Conservation (phyloP, 2,888 invertebrate species). For the Gibbula magus region DNA sequence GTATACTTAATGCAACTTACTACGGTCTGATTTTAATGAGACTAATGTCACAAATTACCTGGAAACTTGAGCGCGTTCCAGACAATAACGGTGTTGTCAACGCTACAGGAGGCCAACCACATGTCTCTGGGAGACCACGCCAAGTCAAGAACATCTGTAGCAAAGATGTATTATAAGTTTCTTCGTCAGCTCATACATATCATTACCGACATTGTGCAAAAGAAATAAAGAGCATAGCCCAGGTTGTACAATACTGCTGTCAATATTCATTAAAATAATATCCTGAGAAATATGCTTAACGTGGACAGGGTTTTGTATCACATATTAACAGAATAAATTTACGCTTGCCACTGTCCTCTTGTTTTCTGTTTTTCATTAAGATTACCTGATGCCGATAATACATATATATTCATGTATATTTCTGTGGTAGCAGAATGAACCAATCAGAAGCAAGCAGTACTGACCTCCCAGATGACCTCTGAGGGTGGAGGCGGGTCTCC, state of each 20-base stretch:
- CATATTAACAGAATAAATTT: too few relatives aligned
- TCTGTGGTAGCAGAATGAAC: too few relatives aligned
- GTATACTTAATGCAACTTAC: too few relatives aligned
- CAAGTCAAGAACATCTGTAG: slow-evolving; percentile 91
- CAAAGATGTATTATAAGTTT: background rate
- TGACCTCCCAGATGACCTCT: slow-evolving; percentile 88
- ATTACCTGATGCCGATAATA: background rate
- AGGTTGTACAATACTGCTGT: background rate
- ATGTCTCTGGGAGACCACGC: slow-evolving; percentile 97
- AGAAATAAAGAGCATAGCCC: background rate
- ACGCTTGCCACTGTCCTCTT: too few relatives aligned
- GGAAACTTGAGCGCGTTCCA: slow-evolving; percentile 96
- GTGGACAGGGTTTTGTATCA: too few relatives aligned
- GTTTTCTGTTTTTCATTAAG: too few relatives aligned
- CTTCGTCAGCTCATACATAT: background rate
- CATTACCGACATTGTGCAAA: background rate
- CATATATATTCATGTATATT: too few relatives aligned
- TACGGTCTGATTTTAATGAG: too few relatives aligned
- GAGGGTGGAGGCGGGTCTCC: slow-evolving; percentile 91
- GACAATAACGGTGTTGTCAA: slow-evolving; percentile 97
- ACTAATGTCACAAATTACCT: slow-evolving; percentile 65
- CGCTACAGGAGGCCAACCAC: slow-evolving; percentile 96
- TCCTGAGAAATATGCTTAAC: too few relatives aligned
- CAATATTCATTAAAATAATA: too few relatives aligned
- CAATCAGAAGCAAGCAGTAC: background rate